phyloP scores from a whole-genome alignment of 2,888 invertebrate species.

The Gortyna flavago region DNA sequence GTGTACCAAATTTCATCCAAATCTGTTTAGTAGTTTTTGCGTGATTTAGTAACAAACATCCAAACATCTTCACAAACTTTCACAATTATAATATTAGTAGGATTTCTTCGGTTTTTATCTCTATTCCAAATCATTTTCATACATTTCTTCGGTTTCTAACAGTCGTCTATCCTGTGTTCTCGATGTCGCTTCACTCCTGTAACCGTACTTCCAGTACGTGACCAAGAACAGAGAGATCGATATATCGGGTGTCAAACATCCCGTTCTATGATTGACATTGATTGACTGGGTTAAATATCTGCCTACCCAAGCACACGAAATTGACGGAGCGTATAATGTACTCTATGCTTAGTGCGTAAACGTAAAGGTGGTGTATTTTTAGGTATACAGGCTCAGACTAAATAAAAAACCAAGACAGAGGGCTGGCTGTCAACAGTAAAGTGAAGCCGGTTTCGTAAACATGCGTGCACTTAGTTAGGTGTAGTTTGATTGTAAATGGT shows the following conservation, averaged over 20 bases:
- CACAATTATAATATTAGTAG: too few species aligned
- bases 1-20: too few species aligned
- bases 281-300: constrained; percentile 51
- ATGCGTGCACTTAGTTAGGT: too few species aligned
- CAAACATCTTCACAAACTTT: too few species aligned
- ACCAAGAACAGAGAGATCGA: constrained; percentile 44
- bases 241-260: constrained; percentile 49
- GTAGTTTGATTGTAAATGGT: too few species aligned
- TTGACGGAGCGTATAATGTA: constrained; percentile 23
- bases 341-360: background rate
- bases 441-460: too few species aligned
- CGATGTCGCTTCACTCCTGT: background rate
- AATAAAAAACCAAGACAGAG: too few species aligned
- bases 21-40: too few species aligned
- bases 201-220: constrained; percentile 9
- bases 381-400: too few species aligned
- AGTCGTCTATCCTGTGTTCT: background rate
- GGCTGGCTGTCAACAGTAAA: too few species aligned
- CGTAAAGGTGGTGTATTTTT: background rate
- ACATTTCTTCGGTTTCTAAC: background rate
- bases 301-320: constrained; percentile 39
- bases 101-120: background rate
- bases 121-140: background rate
- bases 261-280: constrained; percentile 51
- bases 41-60: too few species aligned